phyloP scores from a whole-genome alignment of 1,140 invertebrate species.

The Gonioctena quinquepunctata region DNA sequence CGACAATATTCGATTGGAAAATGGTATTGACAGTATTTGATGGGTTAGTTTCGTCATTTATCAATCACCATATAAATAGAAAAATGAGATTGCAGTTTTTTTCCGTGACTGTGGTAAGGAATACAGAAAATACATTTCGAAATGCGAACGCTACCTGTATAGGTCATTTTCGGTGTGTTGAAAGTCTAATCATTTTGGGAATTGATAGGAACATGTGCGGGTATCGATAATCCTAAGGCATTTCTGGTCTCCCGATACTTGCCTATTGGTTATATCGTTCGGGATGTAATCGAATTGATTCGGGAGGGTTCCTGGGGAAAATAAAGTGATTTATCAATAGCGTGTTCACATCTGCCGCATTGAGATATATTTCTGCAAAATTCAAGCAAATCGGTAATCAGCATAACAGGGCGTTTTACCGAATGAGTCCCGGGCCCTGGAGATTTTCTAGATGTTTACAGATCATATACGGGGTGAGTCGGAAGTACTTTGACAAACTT shows the following conservation, averaged over 20 bases:
- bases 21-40: not conserved
- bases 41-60: not conserved
- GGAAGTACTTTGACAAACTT: too few species aligned
- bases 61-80: not conserved
- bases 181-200: not conserved
- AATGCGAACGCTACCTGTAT: not conserved
- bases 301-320: too few species aligned
- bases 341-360: too few species aligned
- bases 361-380: too few species aligned
- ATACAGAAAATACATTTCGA: not conserved
- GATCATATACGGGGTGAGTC: too few species aligned
- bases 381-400: too few species aligned
- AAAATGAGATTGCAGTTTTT: not conserved
- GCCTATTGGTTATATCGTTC: not conserved
- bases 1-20: constrained; percentile 24
- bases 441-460: too few species aligned
- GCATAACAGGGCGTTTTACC: too few species aligned
- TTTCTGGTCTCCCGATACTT: not conserved
- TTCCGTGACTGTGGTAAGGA: not conserved
- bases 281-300: not conserved
- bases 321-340: too few species aligned
- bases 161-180: not conserved
- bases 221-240: not conserved
- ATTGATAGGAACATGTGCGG: not conserved
- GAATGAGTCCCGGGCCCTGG: too few species aligned